Evolutionary conservation across 2,888 invertebrate species (phyloP).

Genomic region (Acleris sparsana): DNA sequence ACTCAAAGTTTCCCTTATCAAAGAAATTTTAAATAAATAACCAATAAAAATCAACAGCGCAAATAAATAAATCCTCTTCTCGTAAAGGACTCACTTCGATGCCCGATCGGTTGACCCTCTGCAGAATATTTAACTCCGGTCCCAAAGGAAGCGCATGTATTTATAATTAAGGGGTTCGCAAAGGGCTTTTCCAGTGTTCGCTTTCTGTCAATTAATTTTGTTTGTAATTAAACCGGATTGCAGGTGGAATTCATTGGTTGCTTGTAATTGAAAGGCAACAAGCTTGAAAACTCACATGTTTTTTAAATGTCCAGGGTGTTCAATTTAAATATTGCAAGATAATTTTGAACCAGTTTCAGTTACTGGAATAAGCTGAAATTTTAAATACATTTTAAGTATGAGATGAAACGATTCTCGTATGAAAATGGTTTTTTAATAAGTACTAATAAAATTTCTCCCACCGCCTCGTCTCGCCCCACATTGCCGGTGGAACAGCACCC

Average conservation of each 20-base stretch:
- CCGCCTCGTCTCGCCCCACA: no score
- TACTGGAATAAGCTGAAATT: no score
- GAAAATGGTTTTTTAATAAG: no score
- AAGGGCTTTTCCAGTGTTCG: slow-evolving; percentile 2
- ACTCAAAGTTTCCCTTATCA: neutral
- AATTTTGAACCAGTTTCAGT: no score
- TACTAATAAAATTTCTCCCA: no score
- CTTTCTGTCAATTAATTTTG: slow-evolving; percentile 11
- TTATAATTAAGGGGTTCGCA: neutral
- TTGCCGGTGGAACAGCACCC: no score
- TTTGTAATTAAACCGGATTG: slow-evolving; percentile 5
- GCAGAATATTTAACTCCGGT: slow-evolving; percentile 8
- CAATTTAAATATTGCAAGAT: no score
- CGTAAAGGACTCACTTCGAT: neutral
- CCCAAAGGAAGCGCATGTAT: slow-evolving; percentile 1
- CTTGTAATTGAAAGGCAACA: neutral
- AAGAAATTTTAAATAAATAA: neutral
- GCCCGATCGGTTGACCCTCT: slow-evolving; percentile 5
- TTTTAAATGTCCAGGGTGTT: no score
- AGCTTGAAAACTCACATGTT: no score
- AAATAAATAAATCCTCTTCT: no score
- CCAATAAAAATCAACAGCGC: neutral
- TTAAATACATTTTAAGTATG: no score
- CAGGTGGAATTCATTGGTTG: neutral
- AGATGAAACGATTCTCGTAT: no score